phyloP scores from a whole-genome alignment of 2,113 vertebrate genomes.

The Etheostoma cragini region DNA sequence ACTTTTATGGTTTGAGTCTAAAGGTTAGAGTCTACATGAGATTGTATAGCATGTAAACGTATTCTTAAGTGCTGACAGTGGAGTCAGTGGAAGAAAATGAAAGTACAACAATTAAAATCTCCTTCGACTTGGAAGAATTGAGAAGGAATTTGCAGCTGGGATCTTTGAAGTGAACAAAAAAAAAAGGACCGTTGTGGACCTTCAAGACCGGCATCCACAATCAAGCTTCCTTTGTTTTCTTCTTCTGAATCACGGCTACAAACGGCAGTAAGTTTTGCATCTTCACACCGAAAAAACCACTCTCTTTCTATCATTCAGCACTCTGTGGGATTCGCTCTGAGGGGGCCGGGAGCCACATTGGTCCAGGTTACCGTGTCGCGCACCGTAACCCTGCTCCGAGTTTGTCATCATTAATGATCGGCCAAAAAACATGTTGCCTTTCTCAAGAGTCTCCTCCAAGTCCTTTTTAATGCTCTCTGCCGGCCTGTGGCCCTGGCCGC shows the following conservation, averaged over 20 bases:
- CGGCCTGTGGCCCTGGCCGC: constrained; percentile 60
- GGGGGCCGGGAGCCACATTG: not conserved
- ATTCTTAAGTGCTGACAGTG: not conserved
- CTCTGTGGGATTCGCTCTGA: not conserved
- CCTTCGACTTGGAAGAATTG: not conserved
- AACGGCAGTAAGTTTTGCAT: not conserved
- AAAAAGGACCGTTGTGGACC: not conserved
- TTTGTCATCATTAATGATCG: constrained; percentile 78
- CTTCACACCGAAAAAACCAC: not conserved
- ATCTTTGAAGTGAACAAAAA: not conserved
- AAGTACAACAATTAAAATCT: not conserved
- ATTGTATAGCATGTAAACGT: not conserved
- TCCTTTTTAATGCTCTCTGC: constrained; percentile 73
- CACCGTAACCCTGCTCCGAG: constrained; percentile 46
- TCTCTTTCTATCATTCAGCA: not conserved
- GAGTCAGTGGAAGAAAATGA: not conserved
- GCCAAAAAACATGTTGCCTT: constrained; percentile 68
- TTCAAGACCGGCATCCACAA: not conserved
- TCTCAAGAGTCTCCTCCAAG: constrained; percentile 60
- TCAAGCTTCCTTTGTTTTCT: not conserved
- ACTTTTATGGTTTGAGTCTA: constrained; percentile 16
- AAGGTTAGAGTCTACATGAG: constrained; percentile 14
- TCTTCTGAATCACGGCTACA: not conserved
- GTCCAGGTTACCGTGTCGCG: constrained; percentile 53
- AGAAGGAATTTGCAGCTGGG: not conserved